phyloP scores from a whole-genome alignment of 2,113 vertebrate species.

The Poeciliopsis occidentalis region DNA sequence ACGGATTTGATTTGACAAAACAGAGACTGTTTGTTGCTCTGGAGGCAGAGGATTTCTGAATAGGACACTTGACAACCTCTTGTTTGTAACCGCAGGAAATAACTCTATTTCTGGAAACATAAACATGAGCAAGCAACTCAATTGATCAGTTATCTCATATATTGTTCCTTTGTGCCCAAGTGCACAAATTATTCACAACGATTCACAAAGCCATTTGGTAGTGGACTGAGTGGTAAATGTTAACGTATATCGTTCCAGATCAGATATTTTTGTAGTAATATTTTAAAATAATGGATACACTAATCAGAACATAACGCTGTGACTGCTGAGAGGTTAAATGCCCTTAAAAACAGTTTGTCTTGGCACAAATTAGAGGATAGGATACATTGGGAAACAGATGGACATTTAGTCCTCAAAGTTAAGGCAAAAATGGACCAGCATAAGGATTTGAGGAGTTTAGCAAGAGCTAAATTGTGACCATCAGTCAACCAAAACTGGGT shows the following conservation, averaged over 20 bases:
- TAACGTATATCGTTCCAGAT: background rate
- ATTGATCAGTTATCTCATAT: background rate
- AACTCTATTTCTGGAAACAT: background rate
- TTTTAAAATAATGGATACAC: background rate
- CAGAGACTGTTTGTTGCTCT: slow-evolving; percentile 44
- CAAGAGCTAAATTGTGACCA: too few relatives aligned
- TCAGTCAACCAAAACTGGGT: too few relatives aligned
- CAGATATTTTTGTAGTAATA: background rate
- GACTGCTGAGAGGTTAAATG: background rate
- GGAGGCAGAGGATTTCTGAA: slow-evolving; percentile 41
- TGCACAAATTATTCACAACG: background rate
- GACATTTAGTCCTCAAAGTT: too few relatives aligned
- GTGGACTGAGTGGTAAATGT: background rate
- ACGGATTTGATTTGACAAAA: slow-evolving; percentile 53
- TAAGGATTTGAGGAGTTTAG: too few relatives aligned
- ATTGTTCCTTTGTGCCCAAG: background rate
- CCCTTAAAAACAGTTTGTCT: background rate
- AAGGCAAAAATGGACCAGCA: too few relatives aligned
- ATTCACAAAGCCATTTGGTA: background rate
- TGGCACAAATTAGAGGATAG: background rate
- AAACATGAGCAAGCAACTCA: background rate
- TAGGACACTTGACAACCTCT: slow-evolving; percentile 31
- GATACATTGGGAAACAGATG: background rate
- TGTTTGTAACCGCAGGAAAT: slow-evolving; percentile 21
- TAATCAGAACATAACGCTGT: background rate